phyloP scores from a whole-genome alignment of 2,797 vertebrate species.

The Pelodytes ibericus region DNA sequence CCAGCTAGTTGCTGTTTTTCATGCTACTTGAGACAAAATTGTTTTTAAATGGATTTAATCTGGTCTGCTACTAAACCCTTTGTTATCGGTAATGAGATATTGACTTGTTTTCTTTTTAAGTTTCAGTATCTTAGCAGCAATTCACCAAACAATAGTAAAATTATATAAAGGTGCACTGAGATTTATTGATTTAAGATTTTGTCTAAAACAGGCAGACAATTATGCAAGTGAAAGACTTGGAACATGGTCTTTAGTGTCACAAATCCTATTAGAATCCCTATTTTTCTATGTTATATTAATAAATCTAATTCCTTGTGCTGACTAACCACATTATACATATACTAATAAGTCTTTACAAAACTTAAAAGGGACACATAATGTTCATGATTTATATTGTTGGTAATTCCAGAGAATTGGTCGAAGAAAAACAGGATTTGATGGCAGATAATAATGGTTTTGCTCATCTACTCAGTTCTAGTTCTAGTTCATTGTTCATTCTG shows the following conservation, averaged over 20 bases:
- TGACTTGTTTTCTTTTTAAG: neutral
- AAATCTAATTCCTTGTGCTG: too few species aligned
- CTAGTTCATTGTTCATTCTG: too few species aligned
- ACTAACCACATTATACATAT: too few species aligned
- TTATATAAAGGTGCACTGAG: neutral
- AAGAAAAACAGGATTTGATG: too few species aligned
- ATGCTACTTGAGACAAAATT: neutral
- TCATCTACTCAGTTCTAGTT: too few species aligned
- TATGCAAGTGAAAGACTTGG: neutral
- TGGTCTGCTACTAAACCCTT: neutral
- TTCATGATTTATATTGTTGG: too few species aligned
- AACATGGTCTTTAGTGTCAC: neutral
- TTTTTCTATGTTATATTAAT: too few species aligned
- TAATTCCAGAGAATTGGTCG: too few species aligned
- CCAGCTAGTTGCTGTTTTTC: neutral
- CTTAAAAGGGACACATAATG: too few species aligned
- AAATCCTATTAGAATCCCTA: neutral
- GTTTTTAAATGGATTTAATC: neutral
- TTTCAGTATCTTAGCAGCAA: neutral
- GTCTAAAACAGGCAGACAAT: neutral
- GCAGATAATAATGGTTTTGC: too few species aligned
- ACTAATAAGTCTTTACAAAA: too few species aligned
- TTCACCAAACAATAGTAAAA: neutral
- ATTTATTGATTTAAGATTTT: neutral
- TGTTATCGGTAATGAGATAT: slow-evolving; percentile 8